Percentiles rank a stretch among this genome's conserved stretches.
Evolutionary conservation across 1,140 invertebrate genomes (phyloP).

Genomic region (Thaumetopoea pityocampa): DNA sequence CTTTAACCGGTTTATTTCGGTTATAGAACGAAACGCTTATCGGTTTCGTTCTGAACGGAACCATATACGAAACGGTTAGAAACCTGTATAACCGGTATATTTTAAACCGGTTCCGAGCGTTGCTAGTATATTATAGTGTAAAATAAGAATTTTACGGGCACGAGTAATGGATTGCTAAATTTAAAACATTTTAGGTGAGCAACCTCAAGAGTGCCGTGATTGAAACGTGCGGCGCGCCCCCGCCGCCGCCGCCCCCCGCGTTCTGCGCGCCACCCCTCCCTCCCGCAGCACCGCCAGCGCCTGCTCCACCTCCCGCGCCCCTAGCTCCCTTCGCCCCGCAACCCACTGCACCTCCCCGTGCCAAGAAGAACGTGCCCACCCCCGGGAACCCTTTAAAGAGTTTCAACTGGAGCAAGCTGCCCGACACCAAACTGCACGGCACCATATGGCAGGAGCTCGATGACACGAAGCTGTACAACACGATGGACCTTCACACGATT

Average conservation of each 20-base stretch:
- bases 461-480: slow-evolving; percentile 93
- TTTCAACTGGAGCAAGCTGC: slow-evolving; percentile 98
- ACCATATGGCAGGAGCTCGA: slow-evolving; percentile 97
- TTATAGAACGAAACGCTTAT: no score
- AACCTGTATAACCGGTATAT: no score
- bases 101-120: no score
- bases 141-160: not conserved
- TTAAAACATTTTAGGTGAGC: slow-evolving; percentile 51
- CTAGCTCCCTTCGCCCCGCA: slow-evolving; percentile 74
- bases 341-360: slow-evolving; percentile 72
- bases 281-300: slow-evolving; percentile 77
- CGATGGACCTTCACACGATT: slow-evolving; percentile 94
- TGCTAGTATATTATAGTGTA: no score
- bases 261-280: slow-evolving; percentile 70
- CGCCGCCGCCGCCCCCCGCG: slow-evolving; percentile 57
- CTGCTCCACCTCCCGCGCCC: slow-evolving; percentile 75
- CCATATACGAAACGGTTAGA: no score
- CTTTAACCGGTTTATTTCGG: no score
- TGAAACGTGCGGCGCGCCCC: slow-evolving; percentile 67
- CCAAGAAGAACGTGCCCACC: slow-evolving; percentile 89
- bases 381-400: slow-evolving; percentile 95
- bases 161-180: not conserved
- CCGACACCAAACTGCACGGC: slow-evolving; percentile 90
- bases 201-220: slow-evolving; percentile 71
- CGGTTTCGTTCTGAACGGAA: no score